Percentiles rank a stretch among this genome's conserved stretches.
Evolutionary conservation across 2,797 vertebrate genomes (phyloP).

Genomic region (Anabacerthia variegaticeps): DNA sequence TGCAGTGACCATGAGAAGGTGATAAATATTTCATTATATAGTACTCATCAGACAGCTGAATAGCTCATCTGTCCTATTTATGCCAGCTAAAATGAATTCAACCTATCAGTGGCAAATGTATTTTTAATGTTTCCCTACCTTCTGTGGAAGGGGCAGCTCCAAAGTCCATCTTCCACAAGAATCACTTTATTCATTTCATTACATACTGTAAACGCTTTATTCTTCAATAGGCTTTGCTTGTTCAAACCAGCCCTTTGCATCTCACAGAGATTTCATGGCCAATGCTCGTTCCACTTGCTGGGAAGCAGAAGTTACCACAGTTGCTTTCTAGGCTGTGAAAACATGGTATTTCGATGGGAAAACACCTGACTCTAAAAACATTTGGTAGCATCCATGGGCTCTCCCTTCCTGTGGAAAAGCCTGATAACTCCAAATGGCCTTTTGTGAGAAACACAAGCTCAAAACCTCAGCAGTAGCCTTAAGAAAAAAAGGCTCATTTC

Average conservation of each 20-base stretch:
- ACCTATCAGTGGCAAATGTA: constrained; percentile 76
- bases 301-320: background rate
- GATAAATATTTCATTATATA: constrained; percentile 76
- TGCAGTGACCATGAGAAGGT: constrained; percentile 66
- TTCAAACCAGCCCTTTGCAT: background rate
- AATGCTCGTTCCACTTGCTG: background rate
- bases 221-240: constrained; percentile 1
- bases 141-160: constrained; percentile 7
- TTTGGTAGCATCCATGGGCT: background rate
- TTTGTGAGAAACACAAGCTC: background rate
- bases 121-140: constrained; percentile 76
- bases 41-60: constrained; percentile 74
- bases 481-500: background rate
- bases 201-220: constrained; percentile 31
- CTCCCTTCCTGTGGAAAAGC: background rate
- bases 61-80: constrained; percentile 80
- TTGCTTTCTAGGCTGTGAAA: background rate
- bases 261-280: background rate
- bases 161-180: constrained; percentile 28
- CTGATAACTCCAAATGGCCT: background rate
- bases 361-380: background rate
- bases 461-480: background rate
- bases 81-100: constrained; percentile 80
- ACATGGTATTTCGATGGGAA: background rate
- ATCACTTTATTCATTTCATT: constrained; percentile 30